Evolutionary conservation across 2,888 invertebrate species (phyloP).

Genomic region (Athetis lepigone): DNA sequence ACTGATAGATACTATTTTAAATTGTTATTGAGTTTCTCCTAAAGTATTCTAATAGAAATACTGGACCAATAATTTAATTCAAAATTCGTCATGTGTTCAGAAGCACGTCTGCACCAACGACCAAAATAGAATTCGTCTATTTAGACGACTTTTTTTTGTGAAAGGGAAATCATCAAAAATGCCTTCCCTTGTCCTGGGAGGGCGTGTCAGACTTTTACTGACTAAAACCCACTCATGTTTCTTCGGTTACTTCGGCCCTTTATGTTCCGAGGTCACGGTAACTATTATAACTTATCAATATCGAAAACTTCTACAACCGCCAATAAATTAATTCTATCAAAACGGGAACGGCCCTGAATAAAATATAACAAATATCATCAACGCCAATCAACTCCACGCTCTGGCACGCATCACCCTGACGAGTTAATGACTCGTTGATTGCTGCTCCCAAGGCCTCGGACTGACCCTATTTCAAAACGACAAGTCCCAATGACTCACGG

Average conservation of each 20-base stretch:
- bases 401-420: slow-evolving; percentile 34
- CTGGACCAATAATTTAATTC: not conserved
- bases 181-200: no score
- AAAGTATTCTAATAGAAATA: not conserved
- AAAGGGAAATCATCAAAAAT: no score
- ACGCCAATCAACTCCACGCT: slow-evolving; percentile 27
- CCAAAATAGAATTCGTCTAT: not conserved
- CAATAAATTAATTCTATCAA: not conserved
- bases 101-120: no score
- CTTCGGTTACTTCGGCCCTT: no score
- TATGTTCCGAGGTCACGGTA: no score
- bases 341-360: not conserved
- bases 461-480: slow-evolving; percentile 70
- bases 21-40: not conserved
- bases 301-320: not conserved
- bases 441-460: slow-evolving; percentile 58
- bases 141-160: no score
- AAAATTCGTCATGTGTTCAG: not conserved
- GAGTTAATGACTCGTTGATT: slow-evolving; percentile 59
- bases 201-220: no score
- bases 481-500: slow-evolving; percentile 71
- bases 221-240: no score
- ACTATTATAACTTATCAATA: no score
- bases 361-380: slow-evolving; percentile 20
- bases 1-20: not conserved